Percentiles rank a stretch among this genome's conserved stretches.
Evolutionary conservation across 1,140 invertebrate species (phyloP).

Genomic region (Campoletis sonorensis): DNA sequence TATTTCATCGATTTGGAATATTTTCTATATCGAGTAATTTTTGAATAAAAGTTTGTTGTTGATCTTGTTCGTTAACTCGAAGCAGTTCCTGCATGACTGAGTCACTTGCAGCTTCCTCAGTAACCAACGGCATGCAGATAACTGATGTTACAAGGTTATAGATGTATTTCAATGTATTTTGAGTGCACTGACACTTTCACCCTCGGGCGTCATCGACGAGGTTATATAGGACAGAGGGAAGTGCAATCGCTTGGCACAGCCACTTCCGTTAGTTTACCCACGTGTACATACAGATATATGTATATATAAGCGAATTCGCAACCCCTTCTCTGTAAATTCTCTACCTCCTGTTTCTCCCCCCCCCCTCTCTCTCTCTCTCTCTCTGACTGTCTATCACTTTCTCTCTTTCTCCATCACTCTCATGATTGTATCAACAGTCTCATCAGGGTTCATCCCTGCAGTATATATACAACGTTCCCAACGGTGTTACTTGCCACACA

Average conservation of each 20-base stretch:
- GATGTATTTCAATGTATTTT: conserved; percentile 2
- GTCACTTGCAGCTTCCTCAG: not conserved
- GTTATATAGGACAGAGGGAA: conserved; percentile 6
- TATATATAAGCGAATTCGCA: conserved; percentile 19
- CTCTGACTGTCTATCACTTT: not conserved
- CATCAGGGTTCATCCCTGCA: conserved; percentile 53
- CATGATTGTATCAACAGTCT: conserved; percentile 58
- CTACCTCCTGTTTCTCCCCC: conserved; percentile 19
- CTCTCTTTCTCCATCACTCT: conserved; percentile 37
- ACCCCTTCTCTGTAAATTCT: conserved; percentile 30
- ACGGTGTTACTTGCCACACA: not conserved
- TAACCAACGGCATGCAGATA: conserved; percentile 14
- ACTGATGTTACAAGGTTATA: conserved; percentile 8
- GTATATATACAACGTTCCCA: conserved; percentile 28
- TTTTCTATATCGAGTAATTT: not conserved
- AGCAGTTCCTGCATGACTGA: not conserved
- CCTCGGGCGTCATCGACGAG: conserved; percentile 24
- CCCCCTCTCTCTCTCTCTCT: not conserved
- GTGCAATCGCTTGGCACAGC: conserved; percentile 14
- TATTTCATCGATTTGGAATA: no score
- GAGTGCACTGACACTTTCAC: conserved; percentile 29
- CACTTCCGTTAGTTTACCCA: conserved; percentile 24
- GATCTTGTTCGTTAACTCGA: not conserved
- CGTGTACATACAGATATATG: not conserved
- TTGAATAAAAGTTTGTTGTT: not conserved